phyloP scores from a whole-genome alignment of 2,797 vertebrate genomes.

The Microhierax caerulescens region DNA sequence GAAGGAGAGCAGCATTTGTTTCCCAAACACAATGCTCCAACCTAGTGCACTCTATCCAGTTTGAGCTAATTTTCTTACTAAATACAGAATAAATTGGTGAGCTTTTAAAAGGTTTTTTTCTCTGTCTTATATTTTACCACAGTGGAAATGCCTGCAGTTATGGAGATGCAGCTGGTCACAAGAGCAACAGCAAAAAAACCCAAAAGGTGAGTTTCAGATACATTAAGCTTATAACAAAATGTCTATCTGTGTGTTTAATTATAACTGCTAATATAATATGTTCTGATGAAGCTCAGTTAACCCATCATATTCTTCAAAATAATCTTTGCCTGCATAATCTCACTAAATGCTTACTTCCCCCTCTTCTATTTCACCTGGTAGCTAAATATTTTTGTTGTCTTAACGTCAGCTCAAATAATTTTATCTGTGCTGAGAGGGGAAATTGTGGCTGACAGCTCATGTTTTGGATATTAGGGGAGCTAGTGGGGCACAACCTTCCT shows the following conservation, averaged over 20 bases:
- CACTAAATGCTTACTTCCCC: neutral
- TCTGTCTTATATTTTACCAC: slow-evolving; percentile 43
- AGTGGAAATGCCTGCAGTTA: slow-evolving; percentile 26
- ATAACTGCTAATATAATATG: neutral
- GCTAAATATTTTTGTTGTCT: neutral
- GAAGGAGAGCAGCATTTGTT: rapidly evolving
- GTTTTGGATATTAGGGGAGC: neutral
- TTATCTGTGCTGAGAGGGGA: neutral
- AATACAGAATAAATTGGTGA: neutral
- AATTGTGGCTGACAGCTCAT: neutral
- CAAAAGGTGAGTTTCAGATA: slow-evolving; percentile 62
- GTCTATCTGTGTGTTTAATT: neutral
- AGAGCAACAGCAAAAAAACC: neutral
- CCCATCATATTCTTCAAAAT: neutral
- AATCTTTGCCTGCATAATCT: neutral
- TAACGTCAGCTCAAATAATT: neutral
- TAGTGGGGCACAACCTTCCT: neutral
- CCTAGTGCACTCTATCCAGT: neutral
- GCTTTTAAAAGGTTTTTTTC: neutral
- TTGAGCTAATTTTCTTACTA: neutral
- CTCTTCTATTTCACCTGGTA: neutral
- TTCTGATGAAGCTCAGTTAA: neutral
- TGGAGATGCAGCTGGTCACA: slow-evolving; percentile 24
- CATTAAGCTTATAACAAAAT: neutral
- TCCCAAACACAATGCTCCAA: neutral